Evolutionary conservation across 2,888 invertebrate species (phyloP).

Genomic region (Melanotus villosus): DNA sequence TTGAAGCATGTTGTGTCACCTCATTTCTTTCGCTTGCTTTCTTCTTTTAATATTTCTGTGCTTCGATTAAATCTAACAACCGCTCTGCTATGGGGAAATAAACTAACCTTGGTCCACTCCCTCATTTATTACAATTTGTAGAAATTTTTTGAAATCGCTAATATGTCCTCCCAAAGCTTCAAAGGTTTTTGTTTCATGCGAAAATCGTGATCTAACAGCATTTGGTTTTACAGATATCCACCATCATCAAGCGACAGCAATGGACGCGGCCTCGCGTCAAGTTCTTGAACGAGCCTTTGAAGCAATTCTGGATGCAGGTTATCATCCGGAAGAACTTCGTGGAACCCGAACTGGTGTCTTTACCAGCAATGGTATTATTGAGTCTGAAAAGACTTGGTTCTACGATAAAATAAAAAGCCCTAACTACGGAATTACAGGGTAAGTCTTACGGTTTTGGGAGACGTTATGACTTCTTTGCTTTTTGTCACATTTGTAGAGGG

Average conservation of each 20-base stretch:
- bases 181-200: too few relatives aligned
- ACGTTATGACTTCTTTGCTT: not conserved
- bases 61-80: too few relatives aligned
- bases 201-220: not conserved
- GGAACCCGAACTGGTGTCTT: conserved; percentile 86
- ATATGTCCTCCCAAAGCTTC: too few relatives aligned
- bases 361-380: conserved; percentile 82
- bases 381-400: conserved; percentile 82
- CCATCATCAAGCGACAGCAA: conserved; percentile 75
- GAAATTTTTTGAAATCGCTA: too few relatives aligned
- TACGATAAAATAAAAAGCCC: conserved; percentile 58
- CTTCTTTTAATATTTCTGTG: too few relatives aligned
- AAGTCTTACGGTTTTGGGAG: too few relatives aligned
- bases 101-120: too few relatives aligned
- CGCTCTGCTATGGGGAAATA: too few relatives aligned
- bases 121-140: too few relatives aligned
- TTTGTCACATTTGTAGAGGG: not conserved
- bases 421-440: conserved; percentile 71
- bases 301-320: conserved; percentile 74
- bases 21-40: too few relatives aligned
- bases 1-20: too few relatives aligned
- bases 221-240: conserved; percentile 68
- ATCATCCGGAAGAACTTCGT: conserved; percentile 79
- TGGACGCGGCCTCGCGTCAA: conserved; percentile 73
- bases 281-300: conserved; percentile 74